Evolutionary conservation across 2,797 vertebrate species (phyloP).

Genomic region (Glossophaga mutica): DNA sequence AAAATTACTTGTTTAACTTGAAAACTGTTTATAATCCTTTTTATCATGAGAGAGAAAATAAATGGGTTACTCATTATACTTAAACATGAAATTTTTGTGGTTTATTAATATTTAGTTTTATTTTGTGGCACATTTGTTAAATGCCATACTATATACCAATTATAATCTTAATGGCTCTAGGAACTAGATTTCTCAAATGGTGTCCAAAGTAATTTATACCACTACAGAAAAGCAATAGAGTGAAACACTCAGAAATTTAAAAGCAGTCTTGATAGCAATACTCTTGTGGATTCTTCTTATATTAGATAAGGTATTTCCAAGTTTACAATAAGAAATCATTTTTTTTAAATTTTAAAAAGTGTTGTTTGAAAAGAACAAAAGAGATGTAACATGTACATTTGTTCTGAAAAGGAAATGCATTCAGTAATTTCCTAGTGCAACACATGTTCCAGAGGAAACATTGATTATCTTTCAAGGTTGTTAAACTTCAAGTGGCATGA

Average conservation of each 20-base stretch:
- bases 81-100: not conserved
- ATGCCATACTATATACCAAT: not conserved
- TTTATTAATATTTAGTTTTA: not conserved
- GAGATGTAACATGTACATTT: not conserved
- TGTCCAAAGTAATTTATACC: not conserved
- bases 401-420: not conserved
- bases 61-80: not conserved
- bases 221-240: not conserved
- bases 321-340: not conserved
- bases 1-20: not conserved
- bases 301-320: not conserved
- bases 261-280: not conserved
- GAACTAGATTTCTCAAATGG: not conserved
- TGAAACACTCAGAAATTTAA: not conserved
- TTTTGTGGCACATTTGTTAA: not conserved
- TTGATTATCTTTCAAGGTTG: slow-evolving; percentile 51
- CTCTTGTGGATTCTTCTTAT: not conserved
- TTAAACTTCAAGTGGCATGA: slow-evolving; percentile 1
- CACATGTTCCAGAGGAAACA: not conserved
- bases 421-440: not conserved
- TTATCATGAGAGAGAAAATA: not conserved
- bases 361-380: not conserved
- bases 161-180: not conserved
- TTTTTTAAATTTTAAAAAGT: not conserved
- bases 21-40: not conserved